A percentile compares a stretch with the other conserved stretches of the same genome.
phyloP scores from a whole-genome alignment of 2,113 vertebrate genomes.

The Chunga burmeisteri region DNA sequence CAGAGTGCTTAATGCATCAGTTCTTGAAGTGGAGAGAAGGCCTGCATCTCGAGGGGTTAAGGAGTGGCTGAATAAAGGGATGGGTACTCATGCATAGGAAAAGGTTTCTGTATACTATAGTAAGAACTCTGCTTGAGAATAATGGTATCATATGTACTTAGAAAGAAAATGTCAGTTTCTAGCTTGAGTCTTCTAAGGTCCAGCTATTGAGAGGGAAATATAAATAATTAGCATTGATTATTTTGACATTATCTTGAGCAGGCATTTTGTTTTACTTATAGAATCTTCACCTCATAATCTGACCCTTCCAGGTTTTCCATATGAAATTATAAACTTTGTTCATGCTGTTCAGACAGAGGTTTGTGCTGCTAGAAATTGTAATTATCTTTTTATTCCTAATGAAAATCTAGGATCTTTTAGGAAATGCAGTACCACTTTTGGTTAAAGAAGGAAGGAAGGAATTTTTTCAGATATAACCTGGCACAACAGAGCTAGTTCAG shows the following conservation, averaged over 20 bases:
- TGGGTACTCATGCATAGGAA: neutral
- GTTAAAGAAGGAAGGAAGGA: neutral
- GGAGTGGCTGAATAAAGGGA: neutral
- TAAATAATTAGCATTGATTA: neutral
- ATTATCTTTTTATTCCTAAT: neutral
- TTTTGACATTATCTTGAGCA: neutral
- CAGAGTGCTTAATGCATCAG: neutral
- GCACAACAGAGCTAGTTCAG: neutral
- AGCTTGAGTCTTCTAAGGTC: neutral
- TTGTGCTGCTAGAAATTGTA: neutral
- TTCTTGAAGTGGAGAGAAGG: neutral
- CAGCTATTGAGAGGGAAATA: neutral
- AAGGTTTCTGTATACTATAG: neutral
- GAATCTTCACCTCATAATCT: neutral
- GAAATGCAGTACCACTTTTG: neutral
- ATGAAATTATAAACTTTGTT: neutral
- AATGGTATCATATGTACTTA: neutral
- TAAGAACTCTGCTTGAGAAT: neutral
- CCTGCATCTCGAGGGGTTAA: neutral
- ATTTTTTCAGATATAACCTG: conserved; percentile 2
- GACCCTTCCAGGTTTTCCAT: neutral
- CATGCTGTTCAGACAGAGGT: neutral
- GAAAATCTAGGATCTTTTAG: neutral
- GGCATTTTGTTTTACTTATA: neutral
- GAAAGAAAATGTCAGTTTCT: neutral